phyloP scores from a whole-genome alignment of 2,888 invertebrate genomes.

The Parasteatoda lunata region DNA sequence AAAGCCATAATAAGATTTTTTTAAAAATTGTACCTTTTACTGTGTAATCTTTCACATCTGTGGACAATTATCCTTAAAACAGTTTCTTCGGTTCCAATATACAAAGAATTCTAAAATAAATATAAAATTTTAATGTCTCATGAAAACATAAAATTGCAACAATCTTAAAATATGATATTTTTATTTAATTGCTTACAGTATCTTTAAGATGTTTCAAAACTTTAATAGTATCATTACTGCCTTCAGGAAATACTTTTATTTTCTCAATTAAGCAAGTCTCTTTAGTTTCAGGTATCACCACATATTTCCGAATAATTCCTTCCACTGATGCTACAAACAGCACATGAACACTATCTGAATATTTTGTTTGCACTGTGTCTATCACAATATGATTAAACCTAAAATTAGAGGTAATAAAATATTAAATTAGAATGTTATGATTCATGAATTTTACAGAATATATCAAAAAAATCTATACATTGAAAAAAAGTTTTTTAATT shows the following conservation, averaged over 20 bases:
- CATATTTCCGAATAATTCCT: slow-evolving; percentile 86
- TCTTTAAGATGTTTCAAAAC: slow-evolving; percentile 76
- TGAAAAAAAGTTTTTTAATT: too few relatives aligned
- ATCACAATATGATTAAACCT: slow-evolving; percentile 80
- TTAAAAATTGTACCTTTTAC: slow-evolving; percentile 22
- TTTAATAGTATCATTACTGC: slow-evolving; percentile 83
- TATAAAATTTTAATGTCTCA: not conserved
- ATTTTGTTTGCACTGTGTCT: slow-evolving; percentile 84
- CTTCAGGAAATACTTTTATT: slow-evolving; percentile 81
- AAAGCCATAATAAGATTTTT: not conserved
- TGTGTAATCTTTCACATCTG: slow-evolving; percentile 78
- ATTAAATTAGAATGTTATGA: too few relatives aligned
- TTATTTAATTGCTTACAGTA: slow-evolving; percentile 74
- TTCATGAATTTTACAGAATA: too few relatives aligned
- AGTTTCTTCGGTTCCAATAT: slow-evolving; percentile 82
- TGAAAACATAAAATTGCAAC: not conserved
- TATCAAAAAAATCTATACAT: too few relatives aligned
- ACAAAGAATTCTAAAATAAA: slow-evolving; percentile 80
- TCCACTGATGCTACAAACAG: slow-evolving; percentile 86
- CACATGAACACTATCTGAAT: slow-evolving; percentile 81
- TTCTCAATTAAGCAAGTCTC: slow-evolving; percentile 88
- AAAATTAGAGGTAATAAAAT: slow-evolving; percentile 4
- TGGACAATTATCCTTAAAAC: slow-evolving; percentile 84
- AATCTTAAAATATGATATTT: not conserved
- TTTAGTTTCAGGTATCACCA: slow-evolving; percentile 80